Base-by-base conservation (phyloP, 2,113 vertebrate species). In the Marmota flaviventris region DNA sequence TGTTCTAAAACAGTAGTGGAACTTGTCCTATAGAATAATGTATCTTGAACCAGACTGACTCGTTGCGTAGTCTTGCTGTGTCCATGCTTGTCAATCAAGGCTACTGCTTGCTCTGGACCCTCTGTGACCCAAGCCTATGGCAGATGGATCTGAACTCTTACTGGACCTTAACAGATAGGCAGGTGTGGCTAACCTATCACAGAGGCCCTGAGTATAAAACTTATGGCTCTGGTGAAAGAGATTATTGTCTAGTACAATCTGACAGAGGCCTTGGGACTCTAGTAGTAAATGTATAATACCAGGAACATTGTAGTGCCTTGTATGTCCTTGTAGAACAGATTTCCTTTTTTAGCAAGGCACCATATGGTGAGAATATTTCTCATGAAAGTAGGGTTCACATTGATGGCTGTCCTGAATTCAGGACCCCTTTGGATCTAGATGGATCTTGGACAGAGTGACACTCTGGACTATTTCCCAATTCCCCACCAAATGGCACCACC, bases 11-110 rank as follows among this genome's bases (percentile, higher is more conserved):
- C 0, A 18, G 22, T 48, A 42, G n/a, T 29, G 75, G 63, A 72
- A 87, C 51, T 70, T 53, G 51, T 51, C 39, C 73, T 73, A n/a
- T 13, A 48, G 78, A 77, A 17, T 39, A 86, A 6, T 25, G 53
- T 37, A 63, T 61, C 91, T 86, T 94, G 79, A 96, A 69, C 51
- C 29, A 86, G 77, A 22, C 39, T 45, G 76, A 51, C 6, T 5
- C 56, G 17, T n/a, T 81, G 53, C 82, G 39, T 81, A 53, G 75
- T 82, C 67, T 89, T 75, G 81, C 70, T 27, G n/a, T 22, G 51
- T 42, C 63, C 45, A 42, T 14, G 25, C 34, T 61, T 76, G 75
- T 79, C 65, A 45, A 88, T 34, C 34, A 69, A 53, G 58, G 58
- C 42, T 39, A n/a, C 67, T 91, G 53, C n/a, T 69, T 91, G 94